Base-by-base conservation (phyloP, 2,888 invertebrate genomes). In the Drosophila pseudotakahashii region DNA sequence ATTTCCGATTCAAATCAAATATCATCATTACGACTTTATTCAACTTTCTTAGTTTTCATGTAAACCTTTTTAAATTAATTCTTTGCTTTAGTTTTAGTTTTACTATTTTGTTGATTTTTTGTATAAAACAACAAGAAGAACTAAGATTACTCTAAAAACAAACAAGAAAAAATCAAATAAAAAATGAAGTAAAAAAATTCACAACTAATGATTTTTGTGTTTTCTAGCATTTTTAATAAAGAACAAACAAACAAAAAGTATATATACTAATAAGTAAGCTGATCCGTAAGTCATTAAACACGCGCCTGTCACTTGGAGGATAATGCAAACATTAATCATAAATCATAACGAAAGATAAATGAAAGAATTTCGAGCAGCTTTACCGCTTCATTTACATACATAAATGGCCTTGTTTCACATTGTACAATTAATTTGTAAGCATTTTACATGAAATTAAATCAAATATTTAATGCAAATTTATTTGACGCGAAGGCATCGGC, bases 351-450 rank as follows among this genome's bases (percentile, higher is more conserved):
- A 47, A 53, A 32, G 44, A 52, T 44, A 53, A 53, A 36, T 5
- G 37, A 19, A 53, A 36, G 30, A 48, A 68, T 68, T 66, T 54
- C 47, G 26, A 68, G 30, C 68, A 67, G 66, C 66, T 67, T 66
- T 55, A 68, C 44, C 53, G 64, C 64, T 66, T 66, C 45, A 52
- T 71, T 69, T 32, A 68, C 63, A 63, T 23, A 68, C 63, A 63
- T 54, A 53, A 54, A 73, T 64, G 66, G 71, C 71, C 71, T 71
- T 71, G 69, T 68, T 67, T 67, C 45, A 73, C 63, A 78, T 82
- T 85, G 85, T 81, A 87, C 87, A 87, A 85, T 79, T 82, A 82
- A 82, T 88, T 82, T 81, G 26, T 82, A 82, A 88, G 88, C 51
- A 67, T 82, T 87, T 88, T 85, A 82, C 79, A 81, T 34, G 54